Evolutionary conservation across 1,140 invertebrate genomes (phyloP).

Genomic region (Leguminivora glycinivorella): DNA sequence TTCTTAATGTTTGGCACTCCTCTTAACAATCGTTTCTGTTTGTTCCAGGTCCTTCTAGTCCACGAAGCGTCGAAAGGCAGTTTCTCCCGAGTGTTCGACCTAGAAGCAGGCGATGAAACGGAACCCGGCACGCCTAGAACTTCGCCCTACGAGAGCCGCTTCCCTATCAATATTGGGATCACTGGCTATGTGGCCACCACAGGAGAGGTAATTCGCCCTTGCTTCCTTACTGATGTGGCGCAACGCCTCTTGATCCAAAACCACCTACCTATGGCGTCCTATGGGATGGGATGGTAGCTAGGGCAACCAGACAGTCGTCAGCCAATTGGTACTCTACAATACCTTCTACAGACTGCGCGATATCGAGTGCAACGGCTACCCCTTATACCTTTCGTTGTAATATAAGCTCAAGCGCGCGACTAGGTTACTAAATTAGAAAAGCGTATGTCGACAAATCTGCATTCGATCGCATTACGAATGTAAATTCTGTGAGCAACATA

Average conservation of each 20-base stretch:
- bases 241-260: too few species aligned
- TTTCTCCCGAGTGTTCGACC: constrained; percentile 95
- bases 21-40: constrained; percentile 17
- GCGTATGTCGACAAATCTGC: neutral
- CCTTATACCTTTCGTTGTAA: too few species aligned
- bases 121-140: constrained; percentile 83
- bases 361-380: too few species aligned
- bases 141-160: constrained; percentile 91
- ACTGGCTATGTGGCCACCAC: constrained; percentile 98
- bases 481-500: neutral
- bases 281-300: too few species aligned
- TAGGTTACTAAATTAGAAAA: too few species aligned
- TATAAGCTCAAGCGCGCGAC: too few species aligned
- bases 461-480: neutral
- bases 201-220: constrained; percentile 86
- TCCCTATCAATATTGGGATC: constrained; percentile 98
- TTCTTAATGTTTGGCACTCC: too few species aligned
- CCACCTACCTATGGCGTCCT: too few species aligned
- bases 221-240: too few species aligned
- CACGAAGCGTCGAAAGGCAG: constrained; percentile 93
- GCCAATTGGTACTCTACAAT: too few species aligned
- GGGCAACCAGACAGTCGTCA: too few species aligned
- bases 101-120: constrained; percentile 89
- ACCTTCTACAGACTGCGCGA: too few species aligned
- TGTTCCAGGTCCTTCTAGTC: constrained; percentile 88